Conservation (phyloP, 1,140 invertebrate species). For the Probaryconus sp. region DNA sequence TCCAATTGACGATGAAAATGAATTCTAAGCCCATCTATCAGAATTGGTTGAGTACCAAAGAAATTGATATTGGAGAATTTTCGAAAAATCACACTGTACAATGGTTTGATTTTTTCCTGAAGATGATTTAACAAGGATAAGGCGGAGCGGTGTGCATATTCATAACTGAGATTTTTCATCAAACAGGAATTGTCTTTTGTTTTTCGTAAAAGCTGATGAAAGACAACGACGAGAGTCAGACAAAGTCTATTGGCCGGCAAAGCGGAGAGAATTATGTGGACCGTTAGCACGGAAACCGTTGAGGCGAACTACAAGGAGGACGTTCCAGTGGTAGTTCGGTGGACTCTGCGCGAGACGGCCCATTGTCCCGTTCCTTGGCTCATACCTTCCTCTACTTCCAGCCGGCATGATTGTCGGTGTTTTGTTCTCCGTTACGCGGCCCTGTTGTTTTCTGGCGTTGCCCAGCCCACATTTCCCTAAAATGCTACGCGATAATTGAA, state of each 20-base stretch:
- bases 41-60: too few relatives aligned
- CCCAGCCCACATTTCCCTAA: conserved; percentile 38
- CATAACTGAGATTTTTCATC: too few relatives aligned
- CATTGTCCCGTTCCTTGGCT: conserved; percentile 50
- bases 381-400: conserved; percentile 19
- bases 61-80: too few relatives aligned
- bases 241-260: conserved; percentile 37
- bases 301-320: conserved; percentile 23
- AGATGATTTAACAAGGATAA: too few relatives aligned
- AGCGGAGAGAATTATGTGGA: conserved; percentile 32
- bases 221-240: conserved; percentile 24
- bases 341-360: conserved; percentile 39
- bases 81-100: too few relatives aligned
- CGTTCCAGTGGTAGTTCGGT: conserved; percentile 7
- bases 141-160: too few relatives aligned
- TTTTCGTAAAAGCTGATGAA: too few relatives aligned
- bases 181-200: too few relatives aligned
- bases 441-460: conserved; percentile 44
- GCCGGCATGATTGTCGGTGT: conserved; percentile 40
- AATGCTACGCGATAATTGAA: conserved; percentile 48
- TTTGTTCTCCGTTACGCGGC: conserved; percentile 53
- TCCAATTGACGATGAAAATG: too few relatives aligned
- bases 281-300: conserved; percentile 23
- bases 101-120: too few relatives aligned
- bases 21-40: too few relatives aligned